Evolutionary conservation across 2,113 vertebrate species (phyloP).

Genomic region (Pholis gunnellus): DNA sequence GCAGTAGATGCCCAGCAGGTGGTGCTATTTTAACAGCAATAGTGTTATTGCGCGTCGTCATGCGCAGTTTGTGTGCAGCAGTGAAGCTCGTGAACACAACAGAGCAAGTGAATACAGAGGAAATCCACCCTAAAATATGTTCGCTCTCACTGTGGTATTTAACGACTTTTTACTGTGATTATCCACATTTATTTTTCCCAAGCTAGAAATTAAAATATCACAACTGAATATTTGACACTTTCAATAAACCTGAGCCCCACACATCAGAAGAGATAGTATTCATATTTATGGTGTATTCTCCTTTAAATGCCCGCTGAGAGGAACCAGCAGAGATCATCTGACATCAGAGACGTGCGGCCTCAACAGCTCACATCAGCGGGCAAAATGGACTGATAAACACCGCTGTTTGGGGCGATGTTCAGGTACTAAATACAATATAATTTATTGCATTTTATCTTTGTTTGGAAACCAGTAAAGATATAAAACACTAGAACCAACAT

Average conservation of each 20-base stretch:
- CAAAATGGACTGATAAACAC: conserved; percentile 53
- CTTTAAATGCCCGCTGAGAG: conserved; percentile 37
- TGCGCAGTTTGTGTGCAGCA: conserved; percentile 29
- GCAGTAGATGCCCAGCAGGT: conserved; percentile 31
- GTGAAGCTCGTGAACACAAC: background rate
- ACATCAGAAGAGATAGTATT: rapidly evolving
- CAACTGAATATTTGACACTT: background rate
- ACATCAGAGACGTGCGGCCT: conserved; percentile 27
- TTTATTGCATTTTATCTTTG: rapidly evolving
- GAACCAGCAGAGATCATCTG: conserved; percentile 14
- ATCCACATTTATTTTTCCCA: rapidly evolving
- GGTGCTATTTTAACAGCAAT: conserved; percentile 5
- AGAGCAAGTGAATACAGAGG: rapidly evolving
- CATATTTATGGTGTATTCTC: conserved; percentile 14
- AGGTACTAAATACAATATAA: conserved; percentile 30
- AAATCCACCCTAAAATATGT: conserved; percentile 26
- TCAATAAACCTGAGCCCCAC: background rate
- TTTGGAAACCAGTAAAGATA: rapidly evolving
- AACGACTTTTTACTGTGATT: background rate
- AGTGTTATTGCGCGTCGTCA: background rate
- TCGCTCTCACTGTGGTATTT: background rate
- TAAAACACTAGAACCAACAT: rapidly evolving
- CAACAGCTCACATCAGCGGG: background rate
- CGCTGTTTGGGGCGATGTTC: conserved; percentile 55
- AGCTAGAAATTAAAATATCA: rapidly evolving